A percentile compares a stretch with the other conserved stretches of the same genome.
These are phyloP conservation scores for Psettodes erumei DNA, from an alignment of 2,113 vertebrate species.

Conservation along the genomic window DNA sequence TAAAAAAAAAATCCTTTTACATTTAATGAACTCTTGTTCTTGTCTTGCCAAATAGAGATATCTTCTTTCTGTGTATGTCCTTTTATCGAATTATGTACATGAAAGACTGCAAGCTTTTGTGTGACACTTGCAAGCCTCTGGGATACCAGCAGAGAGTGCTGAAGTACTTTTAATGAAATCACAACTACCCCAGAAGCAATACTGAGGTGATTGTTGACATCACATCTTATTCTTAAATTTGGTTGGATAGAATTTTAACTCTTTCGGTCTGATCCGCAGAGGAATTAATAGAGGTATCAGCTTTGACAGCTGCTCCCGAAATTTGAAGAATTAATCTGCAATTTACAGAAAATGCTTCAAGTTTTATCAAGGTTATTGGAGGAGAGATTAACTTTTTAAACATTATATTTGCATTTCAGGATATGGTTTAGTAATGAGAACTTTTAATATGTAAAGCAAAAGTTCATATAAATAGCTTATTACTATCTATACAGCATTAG, in stretches of 20 bases:
- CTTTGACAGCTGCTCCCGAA: conserved; percentile 10
- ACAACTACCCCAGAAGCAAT: background rate
- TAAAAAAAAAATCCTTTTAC: conserved; percentile 62
- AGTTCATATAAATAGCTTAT: too few species aligned
- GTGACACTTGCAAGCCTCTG: conserved; percentile 26
- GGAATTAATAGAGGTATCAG: conserved; percentile 15
- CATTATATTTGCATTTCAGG: background rate
- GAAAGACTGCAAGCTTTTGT: conserved; percentile 6
- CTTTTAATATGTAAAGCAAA: too few species aligned
- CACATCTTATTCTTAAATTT: conserved; percentile 1
- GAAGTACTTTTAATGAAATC: conserved; percentile 11
- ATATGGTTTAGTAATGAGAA: background rate
- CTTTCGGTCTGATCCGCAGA: conserved; percentile 3
- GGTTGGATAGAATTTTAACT: conserved; percentile 1
- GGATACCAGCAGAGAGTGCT: conserved; percentile 51
- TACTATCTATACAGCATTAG: background rate
- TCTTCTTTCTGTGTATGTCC: background rate
- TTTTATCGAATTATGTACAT: conserved; percentile 19
- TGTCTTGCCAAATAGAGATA: background rate
- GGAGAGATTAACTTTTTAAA: background rate
- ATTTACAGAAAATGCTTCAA: background rate
- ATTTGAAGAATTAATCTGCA: background rate
- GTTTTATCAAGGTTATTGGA: background rate
- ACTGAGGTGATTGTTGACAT: conserved; percentile 1
- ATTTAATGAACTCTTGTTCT: conserved; percentile 13